Conservation (phyloP, 2,113 vertebrate species). For the Boulengerochromis microlepis region DNA sequence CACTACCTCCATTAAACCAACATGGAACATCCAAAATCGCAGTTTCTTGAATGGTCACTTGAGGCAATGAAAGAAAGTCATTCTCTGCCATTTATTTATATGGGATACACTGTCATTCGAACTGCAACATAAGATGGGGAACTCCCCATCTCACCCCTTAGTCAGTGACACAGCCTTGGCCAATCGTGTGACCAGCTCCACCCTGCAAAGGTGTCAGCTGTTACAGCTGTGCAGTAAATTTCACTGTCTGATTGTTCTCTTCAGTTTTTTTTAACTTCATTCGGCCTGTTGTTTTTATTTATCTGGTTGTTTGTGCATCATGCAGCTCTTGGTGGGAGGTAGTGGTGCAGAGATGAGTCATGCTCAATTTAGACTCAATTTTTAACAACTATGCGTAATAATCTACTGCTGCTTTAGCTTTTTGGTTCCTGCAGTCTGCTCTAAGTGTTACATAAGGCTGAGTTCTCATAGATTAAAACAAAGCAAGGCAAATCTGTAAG, state of each 20-base stretch:
- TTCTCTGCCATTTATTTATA: neutral
- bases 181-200: neutral
- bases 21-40: neutral
- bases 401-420: neutral
- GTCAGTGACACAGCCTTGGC: neutral
- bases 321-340: neutral
- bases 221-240: neutral
- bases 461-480: neutral
- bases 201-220: neutral
- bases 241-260: neutral
- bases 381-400: neutral
- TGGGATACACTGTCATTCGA: accelerated
- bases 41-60: neutral
- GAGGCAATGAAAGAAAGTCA: neutral
- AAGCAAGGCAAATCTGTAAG: neutral
- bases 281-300: neutral
- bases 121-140: neutral
- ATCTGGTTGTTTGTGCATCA: neutral
- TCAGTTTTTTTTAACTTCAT: neutral
- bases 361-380: neutral
- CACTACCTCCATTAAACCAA: neutral
- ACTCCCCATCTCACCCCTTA: neutral
- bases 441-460: neutral
- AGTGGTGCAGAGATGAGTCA: neutral
- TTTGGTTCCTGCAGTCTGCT: neutral